A percentile compares a stretch with the other conserved stretches of the same genome.
phyloP scores from a whole-genome alignment of 2,888 invertebrate genomes.

The Euzetes globulus region DNA sequence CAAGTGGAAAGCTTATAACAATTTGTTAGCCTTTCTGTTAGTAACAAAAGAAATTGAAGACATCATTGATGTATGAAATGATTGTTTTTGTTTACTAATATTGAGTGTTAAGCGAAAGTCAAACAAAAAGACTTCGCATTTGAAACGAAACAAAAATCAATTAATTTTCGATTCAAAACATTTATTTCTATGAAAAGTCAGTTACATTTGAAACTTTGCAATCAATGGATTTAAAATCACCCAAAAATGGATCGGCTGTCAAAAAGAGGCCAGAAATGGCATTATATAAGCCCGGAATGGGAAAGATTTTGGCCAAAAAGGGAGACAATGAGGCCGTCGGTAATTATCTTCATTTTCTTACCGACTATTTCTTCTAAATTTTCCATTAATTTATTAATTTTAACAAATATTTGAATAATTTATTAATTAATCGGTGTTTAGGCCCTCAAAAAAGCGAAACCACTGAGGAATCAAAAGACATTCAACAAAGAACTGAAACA shows the following conservation, averaged over 20 bases:
- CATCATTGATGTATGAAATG: background rate
- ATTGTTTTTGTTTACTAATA: background rate
- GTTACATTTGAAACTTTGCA: background rate
- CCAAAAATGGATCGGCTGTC: background rate
- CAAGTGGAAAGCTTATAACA: no score
- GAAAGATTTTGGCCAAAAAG: conserved; percentile 17
- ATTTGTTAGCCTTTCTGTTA: no score
- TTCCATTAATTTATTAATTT: background rate
- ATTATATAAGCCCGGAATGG: conserved; percentile 28
- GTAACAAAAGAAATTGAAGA: no score
- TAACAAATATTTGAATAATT: background rate
- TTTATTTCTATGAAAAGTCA: no score
- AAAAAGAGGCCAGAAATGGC: conserved; percentile 7
- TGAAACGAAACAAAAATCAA: background rate
- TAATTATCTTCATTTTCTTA: background rate
- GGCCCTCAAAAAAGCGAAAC: background rate
- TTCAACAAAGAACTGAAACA: background rate
- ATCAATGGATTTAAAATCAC: conserved; percentile 2
- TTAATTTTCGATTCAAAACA: background rate
- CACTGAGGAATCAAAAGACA: conserved; percentile 2
- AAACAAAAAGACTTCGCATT: conserved; percentile 14
- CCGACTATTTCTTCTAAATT: background rate
- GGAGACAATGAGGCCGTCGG: background rate
- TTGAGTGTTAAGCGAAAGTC: background rate
- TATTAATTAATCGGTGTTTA: background rate